Conservation (phyloP, 2,888 invertebrate genomes). For the Lithophane ornitopus region DNA sequence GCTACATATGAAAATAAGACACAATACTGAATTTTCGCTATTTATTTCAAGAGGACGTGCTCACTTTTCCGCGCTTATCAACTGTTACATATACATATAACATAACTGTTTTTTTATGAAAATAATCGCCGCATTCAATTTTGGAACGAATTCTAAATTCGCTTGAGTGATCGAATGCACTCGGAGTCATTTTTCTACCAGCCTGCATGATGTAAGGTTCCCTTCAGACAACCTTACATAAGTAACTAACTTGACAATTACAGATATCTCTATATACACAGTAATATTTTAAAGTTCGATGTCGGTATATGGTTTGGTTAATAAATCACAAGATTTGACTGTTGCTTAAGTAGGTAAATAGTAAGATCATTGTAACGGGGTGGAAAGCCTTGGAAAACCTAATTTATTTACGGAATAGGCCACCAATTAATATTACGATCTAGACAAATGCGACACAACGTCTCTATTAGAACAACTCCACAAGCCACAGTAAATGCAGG, state of each 20-base stretch:
- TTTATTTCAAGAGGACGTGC: neutral
- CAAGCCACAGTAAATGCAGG: constrained; percentile 4
- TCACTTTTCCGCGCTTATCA: too few relatives aligned
- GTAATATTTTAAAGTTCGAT: too few relatives aligned
- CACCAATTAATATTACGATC: neutral
- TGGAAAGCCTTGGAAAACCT: neutral
- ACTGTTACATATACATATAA: too few relatives aligned
- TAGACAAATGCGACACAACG: neutral
- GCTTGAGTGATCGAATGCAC: too few relatives aligned
- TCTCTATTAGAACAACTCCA: neutral
- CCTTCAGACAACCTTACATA: neutral
- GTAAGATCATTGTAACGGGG: neutral
- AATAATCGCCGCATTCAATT: too few relatives aligned
- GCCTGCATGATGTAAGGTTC: too few relatives aligned
- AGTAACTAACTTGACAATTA: neutral
- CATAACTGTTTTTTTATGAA: too few relatives aligned
- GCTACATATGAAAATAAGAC: too few relatives aligned
- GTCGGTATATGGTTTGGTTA: neutral
- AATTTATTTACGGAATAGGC: neutral
- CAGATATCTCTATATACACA: neutral
- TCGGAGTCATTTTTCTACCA: too few relatives aligned
- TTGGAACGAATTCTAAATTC: too few relatives aligned
- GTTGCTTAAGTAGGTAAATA: neutral
- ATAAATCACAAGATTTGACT: neutral
- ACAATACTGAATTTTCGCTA: neutral